These are phyloP conservation scores for Drosophila nigricruria DNA, from an alignment of 2,888 invertebrate species.

Conservation along the genomic window DNA sequence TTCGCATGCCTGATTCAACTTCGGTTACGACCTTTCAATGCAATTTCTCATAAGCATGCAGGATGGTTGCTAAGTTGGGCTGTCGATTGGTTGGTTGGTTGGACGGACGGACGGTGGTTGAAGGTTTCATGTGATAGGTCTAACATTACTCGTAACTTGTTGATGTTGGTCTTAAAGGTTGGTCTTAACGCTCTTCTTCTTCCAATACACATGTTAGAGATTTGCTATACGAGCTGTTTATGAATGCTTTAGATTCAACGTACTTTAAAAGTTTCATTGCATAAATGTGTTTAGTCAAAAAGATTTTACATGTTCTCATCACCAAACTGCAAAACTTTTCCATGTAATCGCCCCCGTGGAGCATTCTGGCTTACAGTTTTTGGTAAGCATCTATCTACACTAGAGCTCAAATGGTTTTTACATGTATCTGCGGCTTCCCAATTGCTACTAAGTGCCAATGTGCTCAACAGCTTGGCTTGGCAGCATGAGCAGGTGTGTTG, in stretches of 20 bases:
- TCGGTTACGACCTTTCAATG: conserved; percentile 28
- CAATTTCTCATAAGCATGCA: conserved; percentile 22
- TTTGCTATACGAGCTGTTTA: background rate
- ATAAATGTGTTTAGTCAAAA: conserved; percentile 41
- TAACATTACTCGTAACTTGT: background rate
- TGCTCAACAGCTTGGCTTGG: background rate
- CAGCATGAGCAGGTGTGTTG: background rate
- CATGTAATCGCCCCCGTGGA: conserved; percentile 20
- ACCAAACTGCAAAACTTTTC: conserved; percentile 43
- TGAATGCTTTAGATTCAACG: conserved; percentile 23
- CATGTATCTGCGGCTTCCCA: conserved; percentile 64
- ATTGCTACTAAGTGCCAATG: conserved; percentile 31
- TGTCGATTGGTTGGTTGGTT: conserved; percentile 11
- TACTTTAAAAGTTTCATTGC: conserved; percentile 56
- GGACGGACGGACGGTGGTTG: conserved; percentile 10
- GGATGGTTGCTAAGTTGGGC: background rate
- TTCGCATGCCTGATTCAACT: conserved; percentile 22
- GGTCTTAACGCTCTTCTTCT: background rate
- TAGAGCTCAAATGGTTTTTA: conserved; percentile 68
- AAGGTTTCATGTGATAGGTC: conserved; percentile 17
- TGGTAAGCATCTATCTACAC: conserved; percentile 17
- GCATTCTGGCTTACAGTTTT: conserved; percentile 15
- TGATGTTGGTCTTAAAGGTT: background rate
- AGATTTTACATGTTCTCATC: conserved; percentile 53
- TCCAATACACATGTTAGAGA: background rate